Percentiles rank a stretch among this genome's conserved stretches.
phyloP scores from a whole-genome alignment of 2,797 vertebrate genomes.

The Bufotes viridis region DNA sequence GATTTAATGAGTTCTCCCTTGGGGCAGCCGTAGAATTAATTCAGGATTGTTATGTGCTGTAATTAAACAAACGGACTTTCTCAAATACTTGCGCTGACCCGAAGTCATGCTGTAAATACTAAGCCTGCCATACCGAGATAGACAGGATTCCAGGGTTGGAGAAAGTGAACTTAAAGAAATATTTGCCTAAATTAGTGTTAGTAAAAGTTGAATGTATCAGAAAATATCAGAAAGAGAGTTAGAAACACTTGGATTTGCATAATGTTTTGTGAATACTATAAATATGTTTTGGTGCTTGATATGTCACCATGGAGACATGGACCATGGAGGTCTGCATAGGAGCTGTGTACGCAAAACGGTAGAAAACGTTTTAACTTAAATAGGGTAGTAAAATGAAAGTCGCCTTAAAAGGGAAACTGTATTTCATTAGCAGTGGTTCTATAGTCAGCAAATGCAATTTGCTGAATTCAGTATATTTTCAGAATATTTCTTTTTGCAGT shows the following conservation, averaged over 20 bases:
- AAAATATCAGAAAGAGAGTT: not conserved
- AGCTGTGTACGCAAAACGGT: not conserved
- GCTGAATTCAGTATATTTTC: too few relatives aligned
- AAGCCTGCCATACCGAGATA: not conserved
- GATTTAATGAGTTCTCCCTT: constrained; percentile 49
- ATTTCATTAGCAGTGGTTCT: not conserved
- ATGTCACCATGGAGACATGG: not conserved
- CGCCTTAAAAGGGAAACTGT: not conserved
- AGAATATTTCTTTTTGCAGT: too few relatives aligned
- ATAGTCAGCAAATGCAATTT: too few relatives aligned
- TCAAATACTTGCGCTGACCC: constrained; percentile 6
- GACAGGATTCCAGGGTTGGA: not conserved
- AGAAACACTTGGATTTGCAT: not conserved
- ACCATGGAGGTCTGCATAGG: not conserved
- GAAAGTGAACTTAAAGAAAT: not conserved
- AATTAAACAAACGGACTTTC: constrained; percentile 49
- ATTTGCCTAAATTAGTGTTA: not conserved
- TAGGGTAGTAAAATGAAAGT: not conserved
- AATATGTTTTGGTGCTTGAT: not conserved
- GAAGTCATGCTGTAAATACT: constrained; percentile 10
- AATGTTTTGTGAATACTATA: not conserved
- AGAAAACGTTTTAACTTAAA: not conserved
- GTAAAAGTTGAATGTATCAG: not conserved
- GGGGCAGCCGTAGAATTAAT: constrained; percentile 45
- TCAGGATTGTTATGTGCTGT: constrained; percentile 14